Evolutionary conservation across 2,797 vertebrate species (phyloP).

Genomic region (Danio jaintianensis): DNA sequence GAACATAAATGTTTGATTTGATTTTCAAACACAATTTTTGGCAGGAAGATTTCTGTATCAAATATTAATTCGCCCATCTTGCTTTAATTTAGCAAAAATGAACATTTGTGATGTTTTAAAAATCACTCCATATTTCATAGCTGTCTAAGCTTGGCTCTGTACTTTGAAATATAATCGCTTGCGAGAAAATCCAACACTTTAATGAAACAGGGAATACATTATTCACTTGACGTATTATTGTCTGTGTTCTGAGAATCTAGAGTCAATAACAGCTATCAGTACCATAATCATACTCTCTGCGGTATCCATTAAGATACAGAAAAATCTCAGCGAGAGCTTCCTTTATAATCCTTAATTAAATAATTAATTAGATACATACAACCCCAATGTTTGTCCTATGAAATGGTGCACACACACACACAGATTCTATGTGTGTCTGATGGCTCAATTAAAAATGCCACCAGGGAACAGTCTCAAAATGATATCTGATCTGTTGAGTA

Average conservation of each 20-base stretch:
- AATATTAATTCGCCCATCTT: background rate
- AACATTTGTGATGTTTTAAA: slow-evolving; percentile 8
- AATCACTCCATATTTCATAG: slow-evolving; percentile 43
- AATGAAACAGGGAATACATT: slow-evolving; percentile 42
- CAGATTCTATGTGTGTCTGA: background rate
- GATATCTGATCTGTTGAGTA: background rate
- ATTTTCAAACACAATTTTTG: background rate
- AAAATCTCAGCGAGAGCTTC: background rate
- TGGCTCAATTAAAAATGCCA: background rate
- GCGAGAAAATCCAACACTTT: slow-evolving; percentile 29
- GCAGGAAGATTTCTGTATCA: background rate
- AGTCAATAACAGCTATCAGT: slow-evolving; percentile 32
- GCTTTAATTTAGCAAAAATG: slow-evolving; percentile 26
- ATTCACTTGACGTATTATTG: slow-evolving; percentile 31
- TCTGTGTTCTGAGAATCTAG: slow-evolving; percentile 2
- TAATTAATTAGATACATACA: background rate
- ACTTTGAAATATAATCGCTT: slow-evolving; percentile 13
- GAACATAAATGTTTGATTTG: background rate
- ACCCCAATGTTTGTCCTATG: background rate
- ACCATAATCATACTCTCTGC: background rate
- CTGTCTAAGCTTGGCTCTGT: slow-evolving; percentile 5
- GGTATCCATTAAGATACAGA: background rate
- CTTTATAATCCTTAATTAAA: background rate
- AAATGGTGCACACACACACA: background rate
- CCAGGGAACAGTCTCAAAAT: slow-evolving; percentile 13